Evolutionary conservation across 2,888 invertebrate genomes (phyloP).

Genomic region (Acanthacorydalis orientalis): DNA sequence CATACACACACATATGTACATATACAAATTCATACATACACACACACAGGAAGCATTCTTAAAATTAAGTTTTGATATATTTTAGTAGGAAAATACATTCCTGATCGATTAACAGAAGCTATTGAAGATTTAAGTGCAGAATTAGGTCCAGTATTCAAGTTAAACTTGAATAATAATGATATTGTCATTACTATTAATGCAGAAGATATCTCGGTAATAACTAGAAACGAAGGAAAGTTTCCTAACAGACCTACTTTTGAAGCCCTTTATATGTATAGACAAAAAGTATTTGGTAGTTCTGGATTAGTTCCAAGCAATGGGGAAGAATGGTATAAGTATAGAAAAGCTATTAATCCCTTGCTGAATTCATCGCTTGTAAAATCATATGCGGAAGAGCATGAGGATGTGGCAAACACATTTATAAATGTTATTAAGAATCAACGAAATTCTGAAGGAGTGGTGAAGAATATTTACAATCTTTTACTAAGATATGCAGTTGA

Average conservation of each 20-base stretch:
- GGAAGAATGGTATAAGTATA: conserved; percentile 33
- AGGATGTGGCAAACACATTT: conserved; percentile 27
- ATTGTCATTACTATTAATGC: conserved; percentile 31
- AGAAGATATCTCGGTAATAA: conserved; percentile 29
- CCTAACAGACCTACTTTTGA: conserved; percentile 34
- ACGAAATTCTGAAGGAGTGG: conserved; percentile 14
- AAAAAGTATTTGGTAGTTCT: conserved; percentile 25
- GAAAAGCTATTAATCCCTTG: conserved; percentile 32
- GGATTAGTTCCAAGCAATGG: conserved; percentile 41
- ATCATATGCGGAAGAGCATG: conserved; percentile 24
- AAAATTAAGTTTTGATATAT: conserved; percentile 4
- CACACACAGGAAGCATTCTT: too few relatives aligned
- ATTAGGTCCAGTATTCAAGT: conserved; percentile 31
- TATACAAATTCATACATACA: too few relatives aligned
- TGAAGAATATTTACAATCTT: conserved; percentile 23
- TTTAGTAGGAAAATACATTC: conserved; percentile 21
- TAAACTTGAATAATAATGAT: conserved; percentile 25
- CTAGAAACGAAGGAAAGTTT: conserved; percentile 29
- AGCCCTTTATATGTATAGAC: conserved; percentile 30
- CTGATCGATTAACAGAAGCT: conserved; percentile 26
- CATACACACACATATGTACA: background rate
- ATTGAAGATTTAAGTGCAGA: conserved; percentile 23
- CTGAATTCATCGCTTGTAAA: conserved; percentile 27
- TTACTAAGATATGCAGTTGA: conserved; percentile 25
- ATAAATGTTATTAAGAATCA: conserved; percentile 22